Conservation (phyloP, 2,888 invertebrate species). For the Heterodera filipjevi region DNA sequence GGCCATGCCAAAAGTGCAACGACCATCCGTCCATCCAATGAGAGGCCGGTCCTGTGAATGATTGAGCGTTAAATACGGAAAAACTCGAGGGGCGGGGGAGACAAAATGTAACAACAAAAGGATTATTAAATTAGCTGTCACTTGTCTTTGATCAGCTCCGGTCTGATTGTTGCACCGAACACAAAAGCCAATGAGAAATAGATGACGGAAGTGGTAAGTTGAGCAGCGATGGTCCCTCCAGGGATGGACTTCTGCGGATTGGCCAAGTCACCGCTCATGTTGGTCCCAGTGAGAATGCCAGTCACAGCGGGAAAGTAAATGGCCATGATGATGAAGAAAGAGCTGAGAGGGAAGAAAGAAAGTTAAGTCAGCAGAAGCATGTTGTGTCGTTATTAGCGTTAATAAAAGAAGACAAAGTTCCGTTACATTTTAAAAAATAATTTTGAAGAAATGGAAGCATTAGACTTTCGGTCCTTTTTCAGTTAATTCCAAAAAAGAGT, state of each 20-base stretch:
- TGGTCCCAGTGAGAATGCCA: conserved; percentile 84
- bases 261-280: conserved; percentile 80
- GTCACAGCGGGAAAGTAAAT: conserved; percentile 99
- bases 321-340: conserved; percentile 92
- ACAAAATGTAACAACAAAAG: no score
- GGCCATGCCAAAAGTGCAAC: conserved; percentile 99
- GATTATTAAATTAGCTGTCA: conserved; percentile 64
- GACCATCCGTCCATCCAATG: conserved; percentile 90
- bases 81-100: no score
- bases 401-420: no score
- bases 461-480: no score
- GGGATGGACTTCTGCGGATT: conserved; percentile 99
- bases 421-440: no score
- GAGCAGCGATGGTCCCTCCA: conserved; percentile 93
- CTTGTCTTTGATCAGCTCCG: conserved; percentile 92
- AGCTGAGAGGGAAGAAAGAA: conserved; percentile 69
- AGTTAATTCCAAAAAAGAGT: no score
- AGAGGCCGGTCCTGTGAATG: conserved; percentile 83
- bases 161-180: conserved; percentile 88
- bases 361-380: no score
- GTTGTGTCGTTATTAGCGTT: no score
- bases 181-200: conserved; percentile 83
- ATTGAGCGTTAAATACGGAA: no score
- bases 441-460: no score
- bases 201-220: conserved; percentile 90